These are phyloP conservation scores for Homarus gammarus DNA, from an alignment of 2,888 invertebrate species.

Conservation along the genomic window DNA sequence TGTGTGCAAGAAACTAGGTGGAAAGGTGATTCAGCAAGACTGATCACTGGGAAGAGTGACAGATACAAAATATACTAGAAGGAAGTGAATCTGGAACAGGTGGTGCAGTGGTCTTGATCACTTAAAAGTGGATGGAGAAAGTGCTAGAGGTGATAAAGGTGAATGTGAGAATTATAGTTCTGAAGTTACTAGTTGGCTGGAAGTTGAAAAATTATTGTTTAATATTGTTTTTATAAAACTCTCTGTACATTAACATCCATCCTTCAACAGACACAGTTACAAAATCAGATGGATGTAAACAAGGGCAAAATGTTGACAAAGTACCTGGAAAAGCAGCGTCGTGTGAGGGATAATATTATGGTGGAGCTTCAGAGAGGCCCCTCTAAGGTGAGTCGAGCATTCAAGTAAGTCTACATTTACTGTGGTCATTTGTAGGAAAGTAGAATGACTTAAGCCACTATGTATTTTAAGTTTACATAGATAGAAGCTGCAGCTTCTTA, in stretches of 20 bases:
- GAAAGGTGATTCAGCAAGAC: too few relatives aligned
- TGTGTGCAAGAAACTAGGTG: too few relatives aligned
- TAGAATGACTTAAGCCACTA: background rate
- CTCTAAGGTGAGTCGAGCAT: conserved; percentile 55
- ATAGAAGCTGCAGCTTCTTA: background rate
- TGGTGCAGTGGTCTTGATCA: too few relatives aligned
- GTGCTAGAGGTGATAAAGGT: too few relatives aligned
- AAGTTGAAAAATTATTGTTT: too few relatives aligned
- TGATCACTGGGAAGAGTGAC: too few relatives aligned
- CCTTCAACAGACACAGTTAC: conserved; percentile 64
- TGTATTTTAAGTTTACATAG: background rate
- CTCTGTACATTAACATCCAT: background rate
- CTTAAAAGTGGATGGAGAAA: too few relatives aligned
- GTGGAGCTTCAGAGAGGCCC: conserved; percentile 70
- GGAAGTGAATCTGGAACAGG: too few relatives aligned
- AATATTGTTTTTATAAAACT: too few relatives aligned
- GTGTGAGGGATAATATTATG: conserved; percentile 66
- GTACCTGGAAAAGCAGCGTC: conserved; percentile 70
- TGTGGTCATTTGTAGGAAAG: background rate
- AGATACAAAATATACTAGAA: too few relatives aligned
- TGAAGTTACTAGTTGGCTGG: too few relatives aligned
- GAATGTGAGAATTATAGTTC: too few relatives aligned
- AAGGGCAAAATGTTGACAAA: conserved; percentile 73
- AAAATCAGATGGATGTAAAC: conserved; percentile 73
- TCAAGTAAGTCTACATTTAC: conserved; percentile 1